Evolutionary conservation across 2,888 invertebrate species (phyloP).

Genomic region (Watsonalla cultraria): DNA sequence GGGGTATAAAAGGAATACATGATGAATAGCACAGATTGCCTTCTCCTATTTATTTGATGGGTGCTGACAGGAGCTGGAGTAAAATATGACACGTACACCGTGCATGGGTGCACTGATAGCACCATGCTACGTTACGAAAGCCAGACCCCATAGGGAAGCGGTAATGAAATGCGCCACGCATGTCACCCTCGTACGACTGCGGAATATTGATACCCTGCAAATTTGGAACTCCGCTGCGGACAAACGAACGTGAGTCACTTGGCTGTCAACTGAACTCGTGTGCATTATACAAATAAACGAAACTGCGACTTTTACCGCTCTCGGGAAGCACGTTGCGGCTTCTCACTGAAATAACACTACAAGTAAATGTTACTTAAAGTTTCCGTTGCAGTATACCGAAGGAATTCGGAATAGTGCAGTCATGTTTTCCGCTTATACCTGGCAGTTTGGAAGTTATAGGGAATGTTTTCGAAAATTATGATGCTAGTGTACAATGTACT

Average conservation of each 20-base stretch:
- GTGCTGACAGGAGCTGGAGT: constrained; percentile 3
- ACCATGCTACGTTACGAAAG: constrained; percentile 6
- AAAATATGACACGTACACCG: constrained; percentile 12
- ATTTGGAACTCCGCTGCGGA: constrained; percentile 27
- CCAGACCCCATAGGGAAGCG: constrained; percentile 35
- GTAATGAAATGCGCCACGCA: constrained; percentile 67
- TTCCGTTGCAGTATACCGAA: constrained; percentile 5
- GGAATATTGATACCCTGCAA: constrained; percentile 63
- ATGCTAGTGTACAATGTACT: not conserved
- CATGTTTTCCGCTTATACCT: not conserved
- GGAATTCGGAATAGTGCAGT: constrained; percentile 5
- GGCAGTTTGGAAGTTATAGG: not conserved
- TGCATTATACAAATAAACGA: constrained; percentile 3
- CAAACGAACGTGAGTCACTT: constrained; percentile 13
- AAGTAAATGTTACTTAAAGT: constrained; percentile 10
- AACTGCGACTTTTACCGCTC: constrained; percentile 11
- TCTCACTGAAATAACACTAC: constrained; percentile 19
- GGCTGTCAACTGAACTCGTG: constrained; percentile 24
- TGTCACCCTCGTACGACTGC: constrained; percentile 46
- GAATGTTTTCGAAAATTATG: not conserved
- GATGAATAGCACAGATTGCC: not conserved
- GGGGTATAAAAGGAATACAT: not conserved
- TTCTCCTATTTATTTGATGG: not conserved
- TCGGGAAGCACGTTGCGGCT: constrained; percentile 16
- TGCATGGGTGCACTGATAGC: constrained; percentile 19